Evolutionary conservation across 2,113 vertebrate species (phyloP), one percentile per base, ranked within the genome.

Genomic region (Gopherus evgoodei): DNA sequence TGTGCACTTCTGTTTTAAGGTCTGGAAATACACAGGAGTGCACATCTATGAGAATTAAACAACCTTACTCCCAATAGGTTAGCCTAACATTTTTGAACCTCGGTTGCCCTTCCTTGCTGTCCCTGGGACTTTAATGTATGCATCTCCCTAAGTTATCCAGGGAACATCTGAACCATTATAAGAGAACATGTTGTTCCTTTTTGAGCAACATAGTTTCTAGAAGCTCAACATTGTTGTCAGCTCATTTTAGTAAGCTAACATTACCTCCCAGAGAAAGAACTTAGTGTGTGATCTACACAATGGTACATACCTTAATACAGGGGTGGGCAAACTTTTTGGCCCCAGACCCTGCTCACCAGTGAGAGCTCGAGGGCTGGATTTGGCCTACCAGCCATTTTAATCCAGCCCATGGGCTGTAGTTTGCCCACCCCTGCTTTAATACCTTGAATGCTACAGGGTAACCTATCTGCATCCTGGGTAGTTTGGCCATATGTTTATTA

Each of bases 151-250:
- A 53, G 19, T 22, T 91, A 79, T 44, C 12, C 29, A 91, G 42
- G 25, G 17, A 35, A 65, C 54, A 86, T 8, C 27, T 93, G 59
- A 62, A 86, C 42, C 52, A 13, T 0, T 0, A 11, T 0, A 1
- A 69, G 10, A 88, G 31, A 52, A 82, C 0, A 0, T 59, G 16
- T 31, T 49, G 7, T 78, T 94, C n/a, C 16, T 10, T 38, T 81
- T 75, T 17, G 29, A 89, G 75, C 19, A 90, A 2, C 0, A 0
- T 38, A 11, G 3, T 35, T 91, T 87, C 47, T 29, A 89, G 81
- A 87, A 82, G 27, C 57, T 91, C 2, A 2, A 12, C 11, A 10
- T 62, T 62, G 59, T 31, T 59, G 44, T 52, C 88, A 83, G 57
- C 3, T 1, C 75, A 21, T 31, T 2, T 0, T 0, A 1, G 13